Evolutionary conservation across 2,797 vertebrate species (phyloP), one percentile per base, ranked within the genome.

Genomic region (Lagodon rhomboides): DNA sequence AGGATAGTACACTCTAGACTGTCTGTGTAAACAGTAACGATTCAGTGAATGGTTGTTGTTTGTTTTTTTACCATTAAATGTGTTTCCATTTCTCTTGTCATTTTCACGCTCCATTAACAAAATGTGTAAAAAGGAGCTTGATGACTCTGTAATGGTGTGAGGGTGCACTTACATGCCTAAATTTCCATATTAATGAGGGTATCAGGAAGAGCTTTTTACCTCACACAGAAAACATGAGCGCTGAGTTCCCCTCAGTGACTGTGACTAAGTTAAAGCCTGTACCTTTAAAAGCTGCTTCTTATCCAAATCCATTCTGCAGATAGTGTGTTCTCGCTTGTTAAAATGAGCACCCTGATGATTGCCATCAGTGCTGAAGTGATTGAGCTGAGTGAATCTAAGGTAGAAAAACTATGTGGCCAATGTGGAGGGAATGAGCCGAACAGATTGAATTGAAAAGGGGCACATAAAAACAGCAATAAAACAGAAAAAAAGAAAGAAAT

Each of bases 121-220:
- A 92, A 94, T 94, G 94, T 92, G 91, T 91, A 90, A 91, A 94
- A 91, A 86, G 86, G 82, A 89, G 85, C 93, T 92, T 96, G 94
- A 95, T 94, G 94, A 94, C 90, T 94, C 83, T 60, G 89, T 95
- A 95, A 95, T 94, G 93, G 93, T 85, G 88, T 89, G 84, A 92
- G 87, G 83, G 93, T 90, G 90, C 92, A 91, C 91, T 93, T 91
- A 92, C 82, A 67, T 83, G 70, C 87, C 82, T 73, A 82, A 75
- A 95, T 96, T 94, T 94, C 89, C 95, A 95, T 95, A 95, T 95
- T 95, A 95, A 96, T 95, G 93, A 93, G 85, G 69, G 81, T 81
- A 84, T 85, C 85, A 78, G 79, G 80, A 85, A 78, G 73, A 79
- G 79, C 65, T 88, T 89, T 90, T 91, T 91, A 91, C 80, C 84